Base-by-base conservation (phyloP, 2,797 vertebrate species). In the Hyperoplus lanceolatus region DNA sequence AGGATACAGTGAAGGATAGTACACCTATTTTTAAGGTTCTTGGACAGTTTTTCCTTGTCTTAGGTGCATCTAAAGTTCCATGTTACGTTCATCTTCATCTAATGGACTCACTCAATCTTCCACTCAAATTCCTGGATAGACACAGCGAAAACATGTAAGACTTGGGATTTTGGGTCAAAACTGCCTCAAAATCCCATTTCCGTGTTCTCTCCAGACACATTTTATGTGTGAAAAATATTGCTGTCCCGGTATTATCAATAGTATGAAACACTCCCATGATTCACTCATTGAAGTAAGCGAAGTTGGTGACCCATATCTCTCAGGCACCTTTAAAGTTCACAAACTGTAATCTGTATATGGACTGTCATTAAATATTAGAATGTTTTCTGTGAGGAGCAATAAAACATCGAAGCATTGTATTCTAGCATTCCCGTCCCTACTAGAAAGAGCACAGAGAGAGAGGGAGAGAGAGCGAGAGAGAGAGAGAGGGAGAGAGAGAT, bases 1-100 rank as follows among this genome's bases (percentile, higher is more conserved):
- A 36, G 29, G 48, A 38, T 41, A 18, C 64, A 42, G 56, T 29
- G 41, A 38, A 43, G 41, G 43, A 53, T 15, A 63, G 18, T 4
- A 16, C 43, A 14, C 48, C 39, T 41, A 42, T 43, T 60, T 67
- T 39, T 53, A 29, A 63, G 13, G 46, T 43, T 16, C 50, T 76
- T 57, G 68, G 45, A 68, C 75, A 70, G 15, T 38, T 65, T 72
- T 66, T 70, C 66, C 60, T 43, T 49, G 70, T 70, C 18, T 68
- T 15, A 0, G 38, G 57, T 54, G 58, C 66, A 64, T 81, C 58
- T 43, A 56, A 64, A 68, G 45, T 29, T 71, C 8, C 29, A 38
- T 7, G 57, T 18, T 16, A 16, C 29, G 60, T 59, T 62, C 38
- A 38, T 43, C 55, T 64, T 60, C 12, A 75, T 73, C 70, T 77